These are phyloP conservation scores for Sciaenops ocellatus DNA, from an alignment of 2,797 vertebrate species.

Conservation along the genomic window DNA sequence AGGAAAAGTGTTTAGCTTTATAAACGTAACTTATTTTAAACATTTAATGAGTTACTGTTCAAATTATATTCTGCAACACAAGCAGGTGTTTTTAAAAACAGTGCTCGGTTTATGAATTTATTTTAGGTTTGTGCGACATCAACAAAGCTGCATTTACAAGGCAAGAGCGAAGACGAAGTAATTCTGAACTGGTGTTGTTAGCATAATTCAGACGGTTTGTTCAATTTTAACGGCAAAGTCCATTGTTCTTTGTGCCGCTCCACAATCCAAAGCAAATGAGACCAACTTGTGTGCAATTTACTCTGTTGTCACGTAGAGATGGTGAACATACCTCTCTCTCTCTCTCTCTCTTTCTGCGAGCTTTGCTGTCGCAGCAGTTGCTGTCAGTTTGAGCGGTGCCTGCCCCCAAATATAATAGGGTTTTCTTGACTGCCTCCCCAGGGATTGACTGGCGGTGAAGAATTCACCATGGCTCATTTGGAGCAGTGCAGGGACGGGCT, in stretches of 20 bases:
- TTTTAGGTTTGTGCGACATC: slow-evolving; percentile 2
- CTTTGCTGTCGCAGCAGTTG: slow-evolving; percentile 86
- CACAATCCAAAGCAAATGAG: slow-evolving; percentile 70
- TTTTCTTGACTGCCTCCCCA: slow-evolving; percentile 83
- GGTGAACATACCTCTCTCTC: slow-evolving; percentile 67
- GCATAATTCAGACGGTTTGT: slow-evolving; percentile 39
- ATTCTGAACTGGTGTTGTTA: slow-evolving; percentile 34
- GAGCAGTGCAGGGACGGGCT: slow-evolving; percentile 74
- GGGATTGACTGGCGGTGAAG: slow-evolving; percentile 83
- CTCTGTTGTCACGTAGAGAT: slow-evolving; percentile 72
- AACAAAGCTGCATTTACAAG: slow-evolving; percentile 30
- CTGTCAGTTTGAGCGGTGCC: slow-evolving; percentile 86
- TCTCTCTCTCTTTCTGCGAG: slow-evolving; percentile 56
- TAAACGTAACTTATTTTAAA: slow-evolving; percentile 8
- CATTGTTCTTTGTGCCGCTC: slow-evolving; percentile 51
- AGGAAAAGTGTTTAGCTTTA: slow-evolving; percentile 14
- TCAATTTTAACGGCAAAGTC: slow-evolving; percentile 47
- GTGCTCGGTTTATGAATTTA: slow-evolving; percentile 14
- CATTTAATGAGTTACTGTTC: slow-evolving; percentile 7
- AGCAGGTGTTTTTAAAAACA: background rate
- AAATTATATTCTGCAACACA: slow-evolving; percentile 6
- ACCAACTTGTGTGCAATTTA: slow-evolving; percentile 73
- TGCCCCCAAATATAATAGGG: slow-evolving; percentile 87
- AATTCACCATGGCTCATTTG: slow-evolving; percentile 85
- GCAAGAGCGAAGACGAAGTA: background rate